Conservation (phyloP, 2,888 invertebrate genomes). For the Orthonychiurus folsomi region DNA sequence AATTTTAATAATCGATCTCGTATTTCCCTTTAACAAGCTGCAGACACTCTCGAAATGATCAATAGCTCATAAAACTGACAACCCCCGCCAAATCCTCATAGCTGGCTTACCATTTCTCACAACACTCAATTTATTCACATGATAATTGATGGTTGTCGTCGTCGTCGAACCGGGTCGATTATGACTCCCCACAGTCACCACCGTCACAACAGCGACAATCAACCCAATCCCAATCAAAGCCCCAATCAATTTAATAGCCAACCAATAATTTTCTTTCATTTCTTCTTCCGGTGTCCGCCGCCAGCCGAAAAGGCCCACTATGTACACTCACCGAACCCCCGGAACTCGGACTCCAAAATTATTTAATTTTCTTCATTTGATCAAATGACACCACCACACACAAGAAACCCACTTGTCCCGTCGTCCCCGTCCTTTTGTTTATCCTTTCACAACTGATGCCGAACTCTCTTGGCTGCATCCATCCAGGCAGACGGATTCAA, state of each 20-base stretch:
- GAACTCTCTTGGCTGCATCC: not conserved
- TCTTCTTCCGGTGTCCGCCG: not conserved
- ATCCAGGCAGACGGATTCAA: not conserved
- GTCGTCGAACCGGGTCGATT: not conserved
- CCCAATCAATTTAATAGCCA: not conserved
- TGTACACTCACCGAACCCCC: not conserved
- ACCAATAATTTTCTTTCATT: not conserved
- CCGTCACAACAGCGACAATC: not conserved
- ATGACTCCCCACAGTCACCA: not conserved
- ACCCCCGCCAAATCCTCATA: too few species aligned
- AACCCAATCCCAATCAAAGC: not conserved
- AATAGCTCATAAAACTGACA: too few species aligned
- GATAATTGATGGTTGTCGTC: not conserved
- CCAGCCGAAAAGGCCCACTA: not conserved
- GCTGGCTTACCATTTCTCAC: not conserved
- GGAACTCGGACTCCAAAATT: not conserved
- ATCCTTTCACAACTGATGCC: not conserved
- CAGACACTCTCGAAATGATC: too few species aligned
- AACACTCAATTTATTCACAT: not conserved
- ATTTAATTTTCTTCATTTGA: not conserved
- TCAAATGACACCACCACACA: too few species aligned
- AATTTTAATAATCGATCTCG: too few species aligned
- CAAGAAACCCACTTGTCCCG: not conserved
- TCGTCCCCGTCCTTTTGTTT: not conserved
- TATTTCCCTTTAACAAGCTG: too few species aligned